Evolutionary conservation across 2,797 vertebrate species (phyloP).

Genomic region (Lithobates pipiens): DNA sequence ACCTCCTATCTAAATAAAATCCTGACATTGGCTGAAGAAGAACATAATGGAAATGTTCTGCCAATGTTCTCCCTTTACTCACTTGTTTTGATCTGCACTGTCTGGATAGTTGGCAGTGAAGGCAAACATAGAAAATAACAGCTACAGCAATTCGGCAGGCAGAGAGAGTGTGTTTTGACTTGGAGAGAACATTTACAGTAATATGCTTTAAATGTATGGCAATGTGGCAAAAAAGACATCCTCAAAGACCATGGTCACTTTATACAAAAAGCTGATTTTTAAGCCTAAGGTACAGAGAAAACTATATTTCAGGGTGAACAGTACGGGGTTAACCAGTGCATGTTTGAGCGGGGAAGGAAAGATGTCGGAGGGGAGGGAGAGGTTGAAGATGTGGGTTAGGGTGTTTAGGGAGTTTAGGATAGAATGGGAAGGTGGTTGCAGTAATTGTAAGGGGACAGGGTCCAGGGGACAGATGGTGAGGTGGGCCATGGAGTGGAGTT

Average conservation of each 20-base stretch:
- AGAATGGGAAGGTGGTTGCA: too few species aligned
- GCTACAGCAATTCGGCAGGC: constrained; percentile 21
- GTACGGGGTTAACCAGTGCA: too few species aligned
- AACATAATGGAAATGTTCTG: background rate
- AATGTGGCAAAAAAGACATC: constrained; percentile 25
- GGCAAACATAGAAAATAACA: constrained; percentile 2
- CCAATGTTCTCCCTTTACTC: background rate
- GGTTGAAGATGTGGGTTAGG: too few species aligned
- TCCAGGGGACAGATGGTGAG: too few species aligned
- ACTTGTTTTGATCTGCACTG: constrained; percentile 37
- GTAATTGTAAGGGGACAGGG: too few species aligned
- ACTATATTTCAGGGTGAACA: background rate
- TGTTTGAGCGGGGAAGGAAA: too few species aligned
- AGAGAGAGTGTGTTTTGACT: constrained; percentile 36
- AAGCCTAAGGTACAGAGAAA: constrained; percentile 1
- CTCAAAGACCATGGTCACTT: background rate
- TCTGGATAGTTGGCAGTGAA: constrained; percentile 28
- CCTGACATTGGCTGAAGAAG: background rate
- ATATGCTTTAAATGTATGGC: constrained; percentile 20
- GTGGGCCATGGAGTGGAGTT: too few species aligned
- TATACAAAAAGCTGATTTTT: background rate
- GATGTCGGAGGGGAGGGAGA: too few species aligned
- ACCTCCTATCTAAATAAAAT: background rate
- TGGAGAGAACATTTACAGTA: constrained; percentile 32
- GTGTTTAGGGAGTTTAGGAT: too few species aligned